Conservation (phyloP, 2,888 invertebrate species). For the Idaea biselata region DNA sequence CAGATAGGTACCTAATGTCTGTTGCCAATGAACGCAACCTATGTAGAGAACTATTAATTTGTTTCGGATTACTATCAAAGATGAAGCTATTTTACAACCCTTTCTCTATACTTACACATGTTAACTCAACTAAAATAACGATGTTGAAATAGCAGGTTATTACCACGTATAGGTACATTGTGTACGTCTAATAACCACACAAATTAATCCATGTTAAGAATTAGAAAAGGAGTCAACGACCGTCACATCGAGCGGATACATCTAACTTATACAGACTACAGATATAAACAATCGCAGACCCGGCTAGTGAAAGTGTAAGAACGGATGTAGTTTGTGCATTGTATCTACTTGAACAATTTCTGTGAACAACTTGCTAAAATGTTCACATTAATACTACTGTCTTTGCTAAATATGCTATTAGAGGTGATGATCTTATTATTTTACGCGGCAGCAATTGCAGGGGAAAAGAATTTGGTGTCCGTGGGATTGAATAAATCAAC, state of each 20-base stretch:
- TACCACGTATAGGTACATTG: not conserved
- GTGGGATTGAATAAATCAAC: not conserved
- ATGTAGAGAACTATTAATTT: not conserved
- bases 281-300: conserved; percentile 43
- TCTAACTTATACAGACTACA: conserved; percentile 38
- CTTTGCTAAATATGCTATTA: not conserved
- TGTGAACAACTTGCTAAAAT: conserved; percentile 14
- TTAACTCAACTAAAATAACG: not conserved
- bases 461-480: not conserved
- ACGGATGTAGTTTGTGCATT: conserved; percentile 27
- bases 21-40: not conserved
- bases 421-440: not conserved
- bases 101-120: not conserved
- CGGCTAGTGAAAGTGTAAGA: conserved; percentile 53
- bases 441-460: not conserved
- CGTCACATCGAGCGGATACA: conserved; percentile 64
- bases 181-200: not conserved
- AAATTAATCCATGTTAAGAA: conserved; percentile 23
- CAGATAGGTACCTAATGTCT: too few relatives aligned
- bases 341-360: conserved; percentile 17
- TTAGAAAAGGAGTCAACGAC: conserved; percentile 62
- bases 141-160: conserved; percentile 1
- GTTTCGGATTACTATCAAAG: not conserved
- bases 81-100: not conserved
- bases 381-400: conserved; percentile 1